These are phyloP conservation scores for Scaptomyza parva DNA, from an alignment of 2,888 invertebrate species.

Conservation along the genomic window DNA sequence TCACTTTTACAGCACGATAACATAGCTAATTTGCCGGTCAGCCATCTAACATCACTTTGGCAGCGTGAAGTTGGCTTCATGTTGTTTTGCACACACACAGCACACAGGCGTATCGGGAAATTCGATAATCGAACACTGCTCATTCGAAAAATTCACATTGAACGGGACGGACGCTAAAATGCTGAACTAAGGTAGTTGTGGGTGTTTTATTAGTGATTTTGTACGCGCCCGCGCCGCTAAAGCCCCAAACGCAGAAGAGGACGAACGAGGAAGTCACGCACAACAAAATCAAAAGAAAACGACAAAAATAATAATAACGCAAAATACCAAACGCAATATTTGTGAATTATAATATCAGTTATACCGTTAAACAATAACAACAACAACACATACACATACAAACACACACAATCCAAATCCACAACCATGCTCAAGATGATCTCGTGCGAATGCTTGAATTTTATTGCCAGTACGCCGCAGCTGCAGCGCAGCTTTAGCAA, in stretches of 20 bases:
- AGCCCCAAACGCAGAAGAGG: slow-evolving; percentile 50
- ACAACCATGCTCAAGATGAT: slow-evolving; percentile 79
- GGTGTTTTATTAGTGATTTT: slow-evolving; percentile 57
- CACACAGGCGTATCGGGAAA: slow-evolving; percentile 19
- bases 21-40: slow-evolving; percentile 8
- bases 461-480: slow-evolving; percentile 70
- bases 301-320: slow-evolving; percentile 22
- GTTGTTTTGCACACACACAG: slow-evolving; percentile 8
- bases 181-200: slow-evolving; percentile 36
- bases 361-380: slow-evolving; percentile 35
- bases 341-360: slow-evolving; percentile 30
- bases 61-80: slow-evolving; percentile 19
- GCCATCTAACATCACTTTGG: background rate
- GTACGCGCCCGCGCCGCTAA: slow-evolving; percentile 62
- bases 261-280: slow-evolving; percentile 59
- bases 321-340: slow-evolving; percentile 12
- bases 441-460: slow-evolving; percentile 91
- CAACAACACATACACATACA: slow-evolving; percentile 13
- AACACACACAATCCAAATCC: slow-evolving; percentile 32
- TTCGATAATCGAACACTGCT: slow-evolving; percentile 33
- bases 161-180: slow-evolving; percentile 47
- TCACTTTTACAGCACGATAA: background rate
- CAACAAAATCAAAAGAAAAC: slow-evolving; percentile 39
- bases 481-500: slow-evolving; percentile 43
- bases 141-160: slow-evolving; percentile 54